Conservation (phyloP, 2,113 vertebrate species). For the Sylvicapra grimmia region DNA sequence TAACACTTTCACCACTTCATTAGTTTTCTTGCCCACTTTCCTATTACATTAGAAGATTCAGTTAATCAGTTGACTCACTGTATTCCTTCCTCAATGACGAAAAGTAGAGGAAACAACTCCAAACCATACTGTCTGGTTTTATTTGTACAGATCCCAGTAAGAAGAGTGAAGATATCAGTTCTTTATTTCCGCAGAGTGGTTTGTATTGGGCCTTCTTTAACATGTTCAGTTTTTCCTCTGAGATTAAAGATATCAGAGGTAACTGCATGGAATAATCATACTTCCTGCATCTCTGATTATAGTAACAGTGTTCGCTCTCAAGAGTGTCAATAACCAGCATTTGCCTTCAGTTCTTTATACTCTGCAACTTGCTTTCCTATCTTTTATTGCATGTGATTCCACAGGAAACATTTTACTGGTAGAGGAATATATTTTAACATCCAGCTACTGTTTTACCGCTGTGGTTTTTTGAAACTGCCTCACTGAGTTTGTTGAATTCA, state of each 20-base stretch:
- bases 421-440: not conserved
- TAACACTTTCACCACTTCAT: not conserved
- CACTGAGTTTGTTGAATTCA: not conserved
- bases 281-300: not conserved
- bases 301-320: not conserved
- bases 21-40: not conserved
- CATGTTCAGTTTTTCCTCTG: not conserved
- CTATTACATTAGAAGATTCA: not conserved
- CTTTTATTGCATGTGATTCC: not conserved
- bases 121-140: not conserved
- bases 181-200: not conserved
- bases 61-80: not conserved
- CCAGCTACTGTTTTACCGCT: not conserved
- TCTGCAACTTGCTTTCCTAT: conserved; percentile 3
- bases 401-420: not conserved
- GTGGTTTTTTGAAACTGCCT: not conserved
- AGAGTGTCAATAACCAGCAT: not conserved
- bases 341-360: not conserved
- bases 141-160: not conserved
- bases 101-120: not conserved
- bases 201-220: not conserved
- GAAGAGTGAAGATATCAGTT: not conserved
- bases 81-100: not conserved
- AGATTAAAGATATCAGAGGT: not conserved
- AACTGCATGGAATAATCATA: not conserved